phyloP scores from a whole-genome alignment of 2,797 vertebrate genomes.

The Enteromius argenteus region DNA sequence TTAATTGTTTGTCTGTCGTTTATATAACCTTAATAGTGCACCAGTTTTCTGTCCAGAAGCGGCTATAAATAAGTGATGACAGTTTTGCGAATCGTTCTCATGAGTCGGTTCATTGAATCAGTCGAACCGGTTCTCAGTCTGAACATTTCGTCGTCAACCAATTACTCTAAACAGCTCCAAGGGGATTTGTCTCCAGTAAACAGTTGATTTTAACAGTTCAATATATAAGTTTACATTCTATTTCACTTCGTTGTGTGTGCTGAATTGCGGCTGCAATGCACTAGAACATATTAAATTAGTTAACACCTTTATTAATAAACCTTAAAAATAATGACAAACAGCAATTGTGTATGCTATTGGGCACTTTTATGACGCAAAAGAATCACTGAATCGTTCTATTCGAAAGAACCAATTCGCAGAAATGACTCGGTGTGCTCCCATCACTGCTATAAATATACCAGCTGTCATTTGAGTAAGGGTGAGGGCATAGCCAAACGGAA shows the following conservation, averaged over 20 bases:
- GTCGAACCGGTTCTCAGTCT: not conserved
- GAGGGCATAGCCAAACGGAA: constrained; percentile 22
- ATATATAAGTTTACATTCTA: not conserved
- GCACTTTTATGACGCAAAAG: not conserved
- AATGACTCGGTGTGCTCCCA: not conserved
- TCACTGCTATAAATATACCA: constrained; percentile 11
- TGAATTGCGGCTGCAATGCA: not conserved
- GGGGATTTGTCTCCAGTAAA: not conserved
- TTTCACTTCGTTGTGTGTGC: not conserved
- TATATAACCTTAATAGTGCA: not conserved
- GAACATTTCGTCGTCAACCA: not conserved
- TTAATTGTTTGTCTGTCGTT: not conserved
- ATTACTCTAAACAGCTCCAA: not conserved
- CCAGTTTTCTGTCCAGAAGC: not conserved
- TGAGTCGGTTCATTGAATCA: not conserved
- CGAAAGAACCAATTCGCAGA: not conserved
- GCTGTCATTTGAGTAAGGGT: constrained; percentile 45
- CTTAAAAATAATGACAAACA: not conserved
- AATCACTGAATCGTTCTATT: not conserved
- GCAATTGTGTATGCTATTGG: not conserved
- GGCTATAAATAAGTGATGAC: constrained; percentile 31
- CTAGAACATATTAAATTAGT: no score
- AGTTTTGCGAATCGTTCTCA: not conserved
- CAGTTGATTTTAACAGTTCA: not conserved
- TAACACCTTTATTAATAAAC: not conserved